phyloP scores from a whole-genome alignment of 2,888 invertebrate species.

The Trissoscelio sp. region DNA sequence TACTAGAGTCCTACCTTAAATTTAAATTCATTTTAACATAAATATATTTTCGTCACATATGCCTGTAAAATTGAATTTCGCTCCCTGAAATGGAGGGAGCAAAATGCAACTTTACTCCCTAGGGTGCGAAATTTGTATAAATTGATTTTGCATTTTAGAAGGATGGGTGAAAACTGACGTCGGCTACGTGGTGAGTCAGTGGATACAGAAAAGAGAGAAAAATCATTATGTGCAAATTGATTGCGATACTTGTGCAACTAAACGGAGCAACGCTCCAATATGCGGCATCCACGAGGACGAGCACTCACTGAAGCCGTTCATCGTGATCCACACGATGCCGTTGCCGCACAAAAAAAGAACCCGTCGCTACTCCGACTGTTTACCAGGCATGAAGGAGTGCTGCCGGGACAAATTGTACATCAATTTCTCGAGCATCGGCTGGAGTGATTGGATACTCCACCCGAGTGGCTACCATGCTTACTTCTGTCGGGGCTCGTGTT shows the following conservation, averaged over 20 bases:
- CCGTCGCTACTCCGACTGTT: slow-evolving; percentile 88
- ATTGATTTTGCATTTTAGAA: slow-evolving; percentile 83
- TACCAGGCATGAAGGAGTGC: slow-evolving; percentile 89
- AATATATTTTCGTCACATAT: too few species aligned
- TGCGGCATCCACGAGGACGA: slow-evolving; percentile 84
- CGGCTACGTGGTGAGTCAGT: slow-evolving; percentile 89
- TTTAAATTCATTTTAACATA: too few species aligned
- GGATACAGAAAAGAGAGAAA: slow-evolving; percentile 89
- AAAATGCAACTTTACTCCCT: too few species aligned
- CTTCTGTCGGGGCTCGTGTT: slow-evolving; percentile 93
- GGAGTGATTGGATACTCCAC: slow-evolving; percentile 94
- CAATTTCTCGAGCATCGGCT: slow-evolving; percentile 92
- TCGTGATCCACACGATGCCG: slow-evolving; percentile 91
- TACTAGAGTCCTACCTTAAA: too few species aligned
- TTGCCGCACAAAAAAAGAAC: slow-evolving; percentile 87
- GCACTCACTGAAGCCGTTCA: slow-evolving; percentile 89
- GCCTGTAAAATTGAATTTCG: too few species aligned
- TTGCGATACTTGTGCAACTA: slow-evolving; percentile 89
- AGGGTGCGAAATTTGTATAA: too few species aligned
- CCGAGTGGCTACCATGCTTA: slow-evolving; percentile 94
- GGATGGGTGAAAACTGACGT: slow-evolving; percentile 93
- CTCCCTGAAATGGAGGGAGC: too few species aligned
- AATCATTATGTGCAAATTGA: slow-evolving; percentile 90
- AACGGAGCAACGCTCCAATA: slow-evolving; percentile 87
- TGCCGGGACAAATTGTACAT: slow-evolving; percentile 93